Conservation (phyloP, 2,797 vertebrate species). For the Gymnopithys bicolor region DNA sequence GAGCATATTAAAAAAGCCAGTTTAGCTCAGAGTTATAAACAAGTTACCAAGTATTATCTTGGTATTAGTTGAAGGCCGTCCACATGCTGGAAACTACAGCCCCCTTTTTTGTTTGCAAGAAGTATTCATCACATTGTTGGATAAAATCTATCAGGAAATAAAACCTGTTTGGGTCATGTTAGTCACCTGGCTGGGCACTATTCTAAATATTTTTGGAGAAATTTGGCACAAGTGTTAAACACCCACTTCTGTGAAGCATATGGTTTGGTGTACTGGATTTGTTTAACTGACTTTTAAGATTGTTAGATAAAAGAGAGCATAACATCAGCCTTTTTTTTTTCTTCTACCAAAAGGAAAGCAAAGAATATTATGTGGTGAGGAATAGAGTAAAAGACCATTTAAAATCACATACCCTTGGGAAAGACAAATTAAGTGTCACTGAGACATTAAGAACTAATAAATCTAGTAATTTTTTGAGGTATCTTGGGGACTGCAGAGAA, state of each 20-base stretch:
- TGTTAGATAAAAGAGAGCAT: neutral
- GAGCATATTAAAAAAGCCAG: constrained; percentile 12
- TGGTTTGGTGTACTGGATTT: neutral
- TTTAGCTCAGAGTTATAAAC: constrained; percentile 13
- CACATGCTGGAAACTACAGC: neutral
- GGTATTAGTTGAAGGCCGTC: neutral
- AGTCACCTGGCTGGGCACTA: neutral
- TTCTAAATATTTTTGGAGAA: constrained; percentile 22
- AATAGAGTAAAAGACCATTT: neutral
- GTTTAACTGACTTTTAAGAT: neutral
- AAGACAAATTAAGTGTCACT: neutral
- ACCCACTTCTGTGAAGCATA: constrained; percentile 24
- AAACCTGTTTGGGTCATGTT: neutral
- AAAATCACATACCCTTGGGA: neutral
- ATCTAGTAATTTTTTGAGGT: neutral
- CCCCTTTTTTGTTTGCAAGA: neutral
- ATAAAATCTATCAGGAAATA: constrained; percentile 29
- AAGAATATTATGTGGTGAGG: neutral
- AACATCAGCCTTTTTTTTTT: neutral
- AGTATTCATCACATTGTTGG: neutral
- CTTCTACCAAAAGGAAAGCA: neutral
- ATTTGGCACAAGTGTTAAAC: constrained; percentile 10
- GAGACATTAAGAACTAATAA: neutral
- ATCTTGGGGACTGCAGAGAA: neutral
- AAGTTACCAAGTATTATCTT: neutral